Evolutionary conservation across 1,140 invertebrate species (phyloP).

Genomic region (Drosophila quadrilineata): DNA sequence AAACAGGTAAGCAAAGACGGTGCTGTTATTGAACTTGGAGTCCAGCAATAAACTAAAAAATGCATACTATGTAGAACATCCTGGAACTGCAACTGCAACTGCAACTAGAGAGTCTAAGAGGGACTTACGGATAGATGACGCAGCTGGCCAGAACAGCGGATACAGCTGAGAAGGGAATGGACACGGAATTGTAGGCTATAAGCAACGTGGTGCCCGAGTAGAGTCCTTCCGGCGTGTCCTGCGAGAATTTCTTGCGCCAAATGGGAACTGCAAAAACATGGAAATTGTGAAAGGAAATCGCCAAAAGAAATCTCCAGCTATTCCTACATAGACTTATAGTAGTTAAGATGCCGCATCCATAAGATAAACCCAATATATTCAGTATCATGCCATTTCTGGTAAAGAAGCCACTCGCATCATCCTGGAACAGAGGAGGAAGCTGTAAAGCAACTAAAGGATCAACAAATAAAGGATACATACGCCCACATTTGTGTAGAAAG

Average conservation of each 20-base stretch:
- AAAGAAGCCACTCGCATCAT: slow-evolving; percentile 88
- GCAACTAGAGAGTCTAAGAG: too few species aligned
- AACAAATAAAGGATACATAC: slow-evolving; percentile 70
- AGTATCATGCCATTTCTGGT: slow-evolving; percentile 91
- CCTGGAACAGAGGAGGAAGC: slow-evolving; percentile 75
- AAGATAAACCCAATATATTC: slow-evolving; percentile 89
- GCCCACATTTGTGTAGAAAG: slow-evolving; percentile 89
- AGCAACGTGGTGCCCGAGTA: slow-evolving; percentile 93
- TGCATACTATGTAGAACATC: neutral
- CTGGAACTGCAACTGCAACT: neutral
- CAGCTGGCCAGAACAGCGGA: slow-evolving; percentile 85
- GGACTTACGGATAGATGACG: slow-evolving; percentile 89
- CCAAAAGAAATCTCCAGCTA: too few species aligned
- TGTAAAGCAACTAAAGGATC: neutral
- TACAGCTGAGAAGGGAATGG: slow-evolving; percentile 90
- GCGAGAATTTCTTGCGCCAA: slow-evolving; percentile 93
- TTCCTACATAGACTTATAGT: slow-evolving; percentile 91
- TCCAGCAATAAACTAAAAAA: slow-evolving; percentile 60
- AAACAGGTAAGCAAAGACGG: slow-evolving; percentile 82
- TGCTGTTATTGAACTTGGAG: slow-evolving; percentile 61
- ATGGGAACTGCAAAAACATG: slow-evolving; percentile 86
- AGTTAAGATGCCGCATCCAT: slow-evolving; percentile 90
- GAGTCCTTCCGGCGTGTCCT: slow-evolving; percentile 92
- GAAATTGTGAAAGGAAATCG: neutral
- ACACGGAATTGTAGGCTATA: slow-evolving; percentile 89